Evolutionary conservation across 2,113 vertebrate genomes (phyloP), one percentile per base, ranked within the genome.

Genomic region (Phylloscopus whistleri): DNA sequence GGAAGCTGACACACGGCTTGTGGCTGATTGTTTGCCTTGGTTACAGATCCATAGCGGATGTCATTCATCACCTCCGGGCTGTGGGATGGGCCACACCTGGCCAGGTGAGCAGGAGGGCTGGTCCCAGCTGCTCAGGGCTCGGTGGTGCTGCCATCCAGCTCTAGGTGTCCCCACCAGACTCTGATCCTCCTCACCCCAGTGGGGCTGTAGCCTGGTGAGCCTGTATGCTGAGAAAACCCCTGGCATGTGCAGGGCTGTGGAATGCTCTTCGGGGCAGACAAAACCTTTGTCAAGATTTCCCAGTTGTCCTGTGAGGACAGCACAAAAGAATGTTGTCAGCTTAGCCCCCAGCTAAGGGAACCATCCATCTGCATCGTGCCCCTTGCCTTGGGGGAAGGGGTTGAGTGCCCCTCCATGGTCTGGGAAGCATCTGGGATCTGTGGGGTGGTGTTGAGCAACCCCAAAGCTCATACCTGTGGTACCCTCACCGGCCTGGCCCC

Each of bases 91-190:
- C 48, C 39, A 18, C 16, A 17, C 35, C 30, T 80, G 70, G 67
- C 88, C 8, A 22, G 58, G 52, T 4, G 20, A 86, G 76, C 59
- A 51, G 78, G 41, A 64, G 5, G 35, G 66, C 72, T 77, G 70
- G 5, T 49, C 22, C 44, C 18, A 27, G 70, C 49, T 19, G 10
- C 46, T 26, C 19, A 3, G 59, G 41, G 58, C 52, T 84, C 1
- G 0, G 23, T 48, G 83, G 9, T 92, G 53, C 26, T 88, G 63
- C 18, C 63, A 19, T 30, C 18, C 33, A 19, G 28, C 39, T 77
- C 37, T 14, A 2, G 6, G 31, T 37, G 49, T 66, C n/a, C 82
- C 31, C 1, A 2, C 0, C 0, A 20, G 23, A 6, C 22, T 51
- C 53, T 74, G 67, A 5, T 59, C 68, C 8, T 72, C 12, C 16